Conservation (phyloP, 2,113 vertebrate genomes). For the Chloroceryle aenea region DNA sequence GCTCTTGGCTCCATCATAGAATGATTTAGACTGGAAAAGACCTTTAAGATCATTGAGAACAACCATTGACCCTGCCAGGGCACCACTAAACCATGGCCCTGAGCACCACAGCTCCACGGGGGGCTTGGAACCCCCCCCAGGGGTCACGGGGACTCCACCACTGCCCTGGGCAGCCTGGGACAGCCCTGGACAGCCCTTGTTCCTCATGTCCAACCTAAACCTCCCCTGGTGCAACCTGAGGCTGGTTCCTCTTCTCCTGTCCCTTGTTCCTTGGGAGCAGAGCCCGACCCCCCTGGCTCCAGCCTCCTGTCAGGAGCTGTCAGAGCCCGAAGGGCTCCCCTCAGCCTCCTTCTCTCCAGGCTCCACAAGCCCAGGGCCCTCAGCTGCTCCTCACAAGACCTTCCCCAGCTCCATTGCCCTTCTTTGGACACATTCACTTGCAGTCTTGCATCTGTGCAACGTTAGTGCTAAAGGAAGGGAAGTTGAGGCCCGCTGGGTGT, state of each 20-base stretch:
- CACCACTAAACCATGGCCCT: not conserved
- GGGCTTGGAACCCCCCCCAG: not conserved
- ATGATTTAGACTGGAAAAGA: not conserved
- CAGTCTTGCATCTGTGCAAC: not conserved
- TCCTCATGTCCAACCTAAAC: not conserved
- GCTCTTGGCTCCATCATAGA: not conserved
- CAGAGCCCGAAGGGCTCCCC: not conserved
- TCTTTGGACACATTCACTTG: not conserved
- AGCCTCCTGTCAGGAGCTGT: not conserved
- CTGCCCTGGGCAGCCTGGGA: not conserved
- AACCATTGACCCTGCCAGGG: not conserved
- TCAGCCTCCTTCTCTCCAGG: not conserved
- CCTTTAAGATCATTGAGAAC: not conserved
- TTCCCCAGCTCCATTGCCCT: not conserved
- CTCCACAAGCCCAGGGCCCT: not conserved
- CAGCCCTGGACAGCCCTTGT: not conserved
- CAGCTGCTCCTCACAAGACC: not conserved
- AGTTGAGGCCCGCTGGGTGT: fast-evolving
- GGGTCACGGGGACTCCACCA: not conserved
- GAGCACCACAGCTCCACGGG: not conserved
- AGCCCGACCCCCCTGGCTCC: not conserved
- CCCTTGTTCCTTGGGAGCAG: not conserved
- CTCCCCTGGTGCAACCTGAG: not conserved
- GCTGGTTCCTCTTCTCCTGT: not conserved
- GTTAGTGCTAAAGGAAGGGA: not conserved